These are phyloP conservation scores for Parthenolecanium corni DNA, from an alignment of 2,888 invertebrate genomes.

Conservation along the genomic window DNA sequence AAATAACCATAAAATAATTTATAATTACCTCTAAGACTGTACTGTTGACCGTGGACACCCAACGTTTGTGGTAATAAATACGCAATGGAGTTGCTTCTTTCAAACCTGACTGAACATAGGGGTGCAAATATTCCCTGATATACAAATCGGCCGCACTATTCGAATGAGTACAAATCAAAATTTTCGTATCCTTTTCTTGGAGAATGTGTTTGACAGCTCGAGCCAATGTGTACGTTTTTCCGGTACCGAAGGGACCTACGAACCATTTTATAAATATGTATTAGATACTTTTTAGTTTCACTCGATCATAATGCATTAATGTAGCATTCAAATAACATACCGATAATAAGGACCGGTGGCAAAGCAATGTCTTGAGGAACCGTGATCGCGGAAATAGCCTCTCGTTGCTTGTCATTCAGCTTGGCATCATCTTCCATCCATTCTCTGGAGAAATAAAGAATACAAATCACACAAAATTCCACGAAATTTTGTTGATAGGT, in stretches of 20 bases:
- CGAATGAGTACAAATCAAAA: conserved; percentile 74
- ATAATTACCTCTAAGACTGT: conserved; percentile 49
- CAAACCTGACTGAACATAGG: conserved; percentile 56
- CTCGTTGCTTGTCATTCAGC: conserved; percentile 64
- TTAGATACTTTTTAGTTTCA: not conserved
- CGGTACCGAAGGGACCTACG: conserved; percentile 67
- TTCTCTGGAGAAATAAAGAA: conserved; percentile 40
- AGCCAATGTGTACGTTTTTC: conserved; percentile 73
- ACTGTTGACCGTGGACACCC: conserved; percentile 64
- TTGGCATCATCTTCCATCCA: conserved; percentile 42
- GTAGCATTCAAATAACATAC: conserved; percentile 33
- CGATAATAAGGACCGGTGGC: conserved; percentile 61
- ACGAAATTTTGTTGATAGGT: too few relatives aligned
- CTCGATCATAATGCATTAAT: not conserved
- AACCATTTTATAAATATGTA: not conserved
- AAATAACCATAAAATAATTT: not conserved
- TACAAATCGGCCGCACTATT: conserved; percentile 78
- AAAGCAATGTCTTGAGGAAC: conserved; percentile 49
- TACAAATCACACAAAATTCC: too few relatives aligned
- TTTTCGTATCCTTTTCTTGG: conserved; percentile 50
- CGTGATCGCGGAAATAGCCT: conserved; percentile 65
- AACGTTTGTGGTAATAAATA: conserved; percentile 67
- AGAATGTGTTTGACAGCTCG: conserved; percentile 58
- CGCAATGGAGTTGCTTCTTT: conserved; percentile 57
- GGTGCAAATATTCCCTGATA: conserved; percentile 70